A percentile compares a stretch with the other conserved stretches of the same genome.
Conservation (phyloP, 2,888 invertebrate species). For the Caenorhabditis japonica region DNA sequence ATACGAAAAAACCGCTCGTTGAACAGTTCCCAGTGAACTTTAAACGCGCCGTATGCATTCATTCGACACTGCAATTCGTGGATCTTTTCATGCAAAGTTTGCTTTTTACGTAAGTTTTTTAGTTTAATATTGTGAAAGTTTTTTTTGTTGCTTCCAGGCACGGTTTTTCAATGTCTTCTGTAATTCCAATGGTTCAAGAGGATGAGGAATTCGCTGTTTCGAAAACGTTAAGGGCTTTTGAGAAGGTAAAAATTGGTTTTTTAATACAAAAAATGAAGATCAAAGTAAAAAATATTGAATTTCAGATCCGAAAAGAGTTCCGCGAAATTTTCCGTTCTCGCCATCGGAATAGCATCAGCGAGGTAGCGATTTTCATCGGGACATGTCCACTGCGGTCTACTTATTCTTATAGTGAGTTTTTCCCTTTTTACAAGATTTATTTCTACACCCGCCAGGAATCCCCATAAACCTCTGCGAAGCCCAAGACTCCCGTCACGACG, state of each 20-base stretch:
- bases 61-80: slow-evolving; percentile 52
- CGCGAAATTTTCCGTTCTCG: slow-evolving; percentile 48
- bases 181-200: slow-evolving; percentile 19
- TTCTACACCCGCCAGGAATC: too few relatives aligned
- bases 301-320: slow-evolving; percentile 54
- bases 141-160: slow-evolving; percentile 25
- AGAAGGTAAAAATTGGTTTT: slow-evolving; percentile 21
- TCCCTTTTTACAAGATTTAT: too few relatives aligned
- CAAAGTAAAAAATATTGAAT: background rate
- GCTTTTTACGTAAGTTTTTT: slow-evolving; percentile 43
- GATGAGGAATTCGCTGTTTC: background rate
- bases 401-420: slow-evolving; percentile 59
- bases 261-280: too few relatives aligned
- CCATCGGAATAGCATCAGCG: slow-evolving; percentile 30
- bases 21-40: slow-evolving; percentile 31
- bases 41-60: slow-evolving; percentile 48
- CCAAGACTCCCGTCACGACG: slow-evolving; percentile 31
- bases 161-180: slow-evolving; percentile 36
- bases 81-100: slow-evolving; percentile 47
- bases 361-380: slow-evolving; percentile 47
- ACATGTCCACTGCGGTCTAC: slow-evolving; percentile 53
- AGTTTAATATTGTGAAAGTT: background rate
- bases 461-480: slow-evolving; percentile 51
- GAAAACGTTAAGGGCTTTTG: slow-evolving; percentile 16
- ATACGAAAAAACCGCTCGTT: background rate